These are phyloP conservation scores for Phortica variegata DNA, from an alignment of 1,140 invertebrate genomes.

Conservation along the genomic window DNA sequence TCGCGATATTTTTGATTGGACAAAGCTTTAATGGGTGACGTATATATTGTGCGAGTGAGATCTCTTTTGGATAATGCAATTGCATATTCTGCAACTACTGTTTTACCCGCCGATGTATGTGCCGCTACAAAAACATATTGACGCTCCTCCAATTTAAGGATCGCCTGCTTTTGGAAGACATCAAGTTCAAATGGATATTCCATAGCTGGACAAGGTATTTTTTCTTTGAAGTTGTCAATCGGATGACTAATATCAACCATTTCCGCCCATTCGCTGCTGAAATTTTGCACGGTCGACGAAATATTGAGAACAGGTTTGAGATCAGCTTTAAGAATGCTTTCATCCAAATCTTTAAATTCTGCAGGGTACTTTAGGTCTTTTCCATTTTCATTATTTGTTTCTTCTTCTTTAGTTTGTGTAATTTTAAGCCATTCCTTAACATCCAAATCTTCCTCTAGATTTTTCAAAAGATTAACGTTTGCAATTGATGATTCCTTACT, in stretches of 20 bases:
- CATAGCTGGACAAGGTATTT: slow-evolving; percentile 82
- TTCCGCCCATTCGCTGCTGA: slow-evolving; percentile 78
- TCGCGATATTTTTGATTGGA: slow-evolving; percentile 99
- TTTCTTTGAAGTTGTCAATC: slow-evolving; percentile 79
- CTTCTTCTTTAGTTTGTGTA: slow-evolving; percentile 17
- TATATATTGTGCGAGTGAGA: slow-evolving; percentile 95
- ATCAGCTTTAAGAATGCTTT: slow-evolving; percentile 47
- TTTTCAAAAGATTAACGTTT: slow-evolving; percentile 40
- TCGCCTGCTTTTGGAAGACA: slow-evolving; percentile 95
- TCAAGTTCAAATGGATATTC: slow-evolving; percentile 93
- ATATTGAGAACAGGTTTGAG: slow-evolving; percentile 62
- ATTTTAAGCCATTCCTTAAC: slow-evolving; percentile 47
- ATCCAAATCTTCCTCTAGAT: slow-evolving; percentile 46
- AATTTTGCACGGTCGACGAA: slow-evolving; percentile 49
- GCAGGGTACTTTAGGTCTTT: slow-evolving; percentile 12
- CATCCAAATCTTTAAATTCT: slow-evolving; percentile 43
- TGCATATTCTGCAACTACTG: slow-evolving; percentile 98
- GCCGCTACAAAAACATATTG: slow-evolving; percentile 98
- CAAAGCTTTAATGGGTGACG: slow-evolving; percentile 98
- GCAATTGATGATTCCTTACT: not conserved
- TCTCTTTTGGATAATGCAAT: slow-evolving; percentile 91
- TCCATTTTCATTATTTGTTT: not conserved
- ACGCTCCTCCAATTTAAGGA: slow-evolving; percentile 89
- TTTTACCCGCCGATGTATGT: slow-evolving; percentile 99
- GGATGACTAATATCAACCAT: slow-evolving; percentile 78